A percentile compares a stretch with the other conserved stretches of the same genome.
Conservation (phyloP, 2,113 vertebrate genomes). For the Spheniscus mendiculus region DNA sequence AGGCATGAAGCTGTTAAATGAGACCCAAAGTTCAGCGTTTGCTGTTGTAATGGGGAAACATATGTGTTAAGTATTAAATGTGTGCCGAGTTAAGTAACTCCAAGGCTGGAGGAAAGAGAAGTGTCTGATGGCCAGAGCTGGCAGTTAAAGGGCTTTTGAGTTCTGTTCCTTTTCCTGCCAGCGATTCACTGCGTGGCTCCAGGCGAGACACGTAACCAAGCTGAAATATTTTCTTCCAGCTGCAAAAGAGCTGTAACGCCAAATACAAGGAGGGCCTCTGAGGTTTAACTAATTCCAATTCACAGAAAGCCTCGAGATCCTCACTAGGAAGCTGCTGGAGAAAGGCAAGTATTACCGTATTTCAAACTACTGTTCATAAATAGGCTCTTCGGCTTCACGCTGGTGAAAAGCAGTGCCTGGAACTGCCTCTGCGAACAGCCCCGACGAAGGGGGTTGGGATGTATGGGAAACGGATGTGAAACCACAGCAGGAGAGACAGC, state of each 20-base stretch:
- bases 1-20: not conserved
- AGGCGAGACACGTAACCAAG: not conserved
- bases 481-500: not conserved
- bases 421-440: not conserved
- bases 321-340: not conserved
- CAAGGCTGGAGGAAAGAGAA: not conserved
- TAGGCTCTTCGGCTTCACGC: not conserved
- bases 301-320: not conserved
- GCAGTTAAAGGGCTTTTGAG: not conserved
- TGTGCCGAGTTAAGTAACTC: not conserved
- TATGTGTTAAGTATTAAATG: not conserved
- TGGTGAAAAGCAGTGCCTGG: not conserved
- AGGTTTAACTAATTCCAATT: not conserved
- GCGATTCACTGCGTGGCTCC: conserved; percentile 18
- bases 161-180: conserved; percentile 20
- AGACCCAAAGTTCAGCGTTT: not conserved
- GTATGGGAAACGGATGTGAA: not conserved
- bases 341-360: not conserved
- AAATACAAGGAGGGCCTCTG: not conserved
- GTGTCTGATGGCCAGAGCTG: not conserved
- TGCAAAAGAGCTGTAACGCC: not conserved
- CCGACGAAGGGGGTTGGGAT: not conserved
- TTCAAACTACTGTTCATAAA: not conserved
- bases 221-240: conserved; percentile 17
- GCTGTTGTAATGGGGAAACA: not conserved